Conservation (phyloP, 2,113 vertebrate species). For the Acinonyx jubatus region DNA sequence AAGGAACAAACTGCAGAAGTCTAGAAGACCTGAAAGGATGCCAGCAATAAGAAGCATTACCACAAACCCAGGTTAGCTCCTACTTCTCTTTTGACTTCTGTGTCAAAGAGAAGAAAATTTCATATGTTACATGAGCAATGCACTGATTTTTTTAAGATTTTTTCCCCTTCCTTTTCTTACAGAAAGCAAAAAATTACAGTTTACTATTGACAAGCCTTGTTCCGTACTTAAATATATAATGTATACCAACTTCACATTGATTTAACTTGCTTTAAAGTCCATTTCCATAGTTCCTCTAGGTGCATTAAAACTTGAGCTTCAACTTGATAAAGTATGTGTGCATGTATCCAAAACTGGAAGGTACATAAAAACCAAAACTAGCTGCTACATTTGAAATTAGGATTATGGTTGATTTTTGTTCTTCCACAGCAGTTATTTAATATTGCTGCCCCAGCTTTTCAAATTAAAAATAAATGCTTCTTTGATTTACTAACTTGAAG, state of each 20-base stretch:
- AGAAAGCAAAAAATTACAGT: neutral
- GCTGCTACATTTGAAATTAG: neutral
- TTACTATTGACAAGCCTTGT: neutral
- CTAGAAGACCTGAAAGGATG: neutral
- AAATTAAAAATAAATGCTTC: conserved; percentile 40
- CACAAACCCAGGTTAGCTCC: neutral
- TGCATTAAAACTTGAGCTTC: conserved; percentile 19
- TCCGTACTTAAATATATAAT: neutral
- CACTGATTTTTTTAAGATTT: neutral
- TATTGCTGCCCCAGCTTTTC: neutral
- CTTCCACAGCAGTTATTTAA: conserved; percentile 13
- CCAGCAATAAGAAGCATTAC: neutral
- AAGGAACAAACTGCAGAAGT: neutral
- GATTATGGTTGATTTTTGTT: neutral
- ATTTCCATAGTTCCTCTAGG: neutral
- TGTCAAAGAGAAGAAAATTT: conserved; percentile 22
- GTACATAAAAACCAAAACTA: neutral
- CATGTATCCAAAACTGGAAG: neutral
- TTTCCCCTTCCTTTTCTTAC: neutral
- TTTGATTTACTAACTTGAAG: conserved; percentile 25
- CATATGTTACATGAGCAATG: neutral
- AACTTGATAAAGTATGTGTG: neutral
- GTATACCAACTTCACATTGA: neutral
- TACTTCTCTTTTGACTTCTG: neutral
- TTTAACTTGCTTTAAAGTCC: neutral